Conservation (phyloP, 2,113 vertebrate genomes). For the Erythrolamprus reginae region DNA sequence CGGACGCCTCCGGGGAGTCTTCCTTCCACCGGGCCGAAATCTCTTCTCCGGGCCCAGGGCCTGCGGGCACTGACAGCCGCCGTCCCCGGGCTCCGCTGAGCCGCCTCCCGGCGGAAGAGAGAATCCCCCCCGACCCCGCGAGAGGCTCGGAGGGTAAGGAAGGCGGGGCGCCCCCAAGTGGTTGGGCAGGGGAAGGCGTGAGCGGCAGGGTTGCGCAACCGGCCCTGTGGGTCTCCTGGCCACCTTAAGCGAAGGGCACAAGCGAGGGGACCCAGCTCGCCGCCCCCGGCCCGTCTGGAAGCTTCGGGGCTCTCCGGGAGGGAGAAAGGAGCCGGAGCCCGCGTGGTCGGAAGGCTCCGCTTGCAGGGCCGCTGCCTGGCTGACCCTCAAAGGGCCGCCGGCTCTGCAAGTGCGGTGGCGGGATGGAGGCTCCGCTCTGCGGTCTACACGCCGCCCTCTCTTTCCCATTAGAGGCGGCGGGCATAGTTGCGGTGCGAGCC, state of each 20-base stretch:
- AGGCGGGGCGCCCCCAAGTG: background rate
- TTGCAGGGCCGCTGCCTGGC: no score
- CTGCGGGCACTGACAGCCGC: background rate
- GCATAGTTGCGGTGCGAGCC: background rate
- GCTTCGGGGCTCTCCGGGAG: background rate
- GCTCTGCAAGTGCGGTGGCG: background rate
- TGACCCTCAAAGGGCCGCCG: background rate
- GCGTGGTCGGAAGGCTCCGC: no score
- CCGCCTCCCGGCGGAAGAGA: background rate
- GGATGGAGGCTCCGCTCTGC: background rate
- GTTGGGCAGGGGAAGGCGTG: background rate
- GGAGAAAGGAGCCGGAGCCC: background rate
- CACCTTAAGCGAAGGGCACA: background rate
- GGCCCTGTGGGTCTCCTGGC: background rate
- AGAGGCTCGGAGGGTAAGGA: background rate
- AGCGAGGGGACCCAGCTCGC: background rate
- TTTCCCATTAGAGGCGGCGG: no score
- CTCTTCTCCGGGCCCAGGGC: background rate
- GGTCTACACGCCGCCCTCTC: no score
- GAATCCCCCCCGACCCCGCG: background rate
- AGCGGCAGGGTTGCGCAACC: background rate
- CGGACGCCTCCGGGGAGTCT: background rate
- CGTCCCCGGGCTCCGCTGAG: background rate
- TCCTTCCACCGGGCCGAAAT: background rate
- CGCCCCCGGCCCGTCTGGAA: background rate